A percentile compares a stretch with the other conserved stretches of the same genome.
Conservation (phyloP, 2,888 invertebrate species). For the Sinotaia quadrata region DNA sequence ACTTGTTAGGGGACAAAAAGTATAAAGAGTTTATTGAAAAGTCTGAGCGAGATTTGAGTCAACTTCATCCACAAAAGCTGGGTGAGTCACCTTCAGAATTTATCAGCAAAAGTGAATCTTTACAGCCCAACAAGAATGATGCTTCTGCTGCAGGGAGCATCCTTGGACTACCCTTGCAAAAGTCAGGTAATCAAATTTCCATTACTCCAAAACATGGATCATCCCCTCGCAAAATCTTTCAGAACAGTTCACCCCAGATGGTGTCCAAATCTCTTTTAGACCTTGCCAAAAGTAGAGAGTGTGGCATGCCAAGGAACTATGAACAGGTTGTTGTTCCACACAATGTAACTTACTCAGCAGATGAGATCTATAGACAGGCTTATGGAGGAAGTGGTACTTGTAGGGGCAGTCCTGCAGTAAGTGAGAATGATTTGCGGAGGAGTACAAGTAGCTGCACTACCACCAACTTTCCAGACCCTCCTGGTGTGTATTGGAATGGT, state of each 20-base stretch:
- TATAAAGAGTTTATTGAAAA: conserved; percentile 53
- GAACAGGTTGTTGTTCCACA: conserved; percentile 52
- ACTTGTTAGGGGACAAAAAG: conserved; percentile 49
- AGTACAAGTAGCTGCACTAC: conserved; percentile 1
- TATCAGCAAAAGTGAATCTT: neutral
- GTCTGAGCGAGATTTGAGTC: conserved; percentile 50
- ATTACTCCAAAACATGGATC: neutral
- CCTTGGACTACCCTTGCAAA: conserved; percentile 14
- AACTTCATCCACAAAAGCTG: conserved; percentile 37
- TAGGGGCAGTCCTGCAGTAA: neutral
- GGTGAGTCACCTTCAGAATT: conserved; percentile 6
- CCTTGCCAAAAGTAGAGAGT: conserved; percentile 22
- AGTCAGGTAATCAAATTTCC: neutral
- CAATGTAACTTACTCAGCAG: conserved; percentile 59
- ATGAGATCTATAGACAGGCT: conserved; percentile 64
- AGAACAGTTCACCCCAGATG: conserved; percentile 19
- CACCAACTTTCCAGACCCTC: conserved; percentile 1
- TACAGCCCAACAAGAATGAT: neutral
- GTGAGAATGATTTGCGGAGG: neutral
- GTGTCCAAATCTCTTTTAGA: conserved; percentile 35
- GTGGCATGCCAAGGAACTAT: conserved; percentile 45
- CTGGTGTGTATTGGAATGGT: neutral
- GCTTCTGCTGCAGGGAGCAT: conserved; percentile 27
- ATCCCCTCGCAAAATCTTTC: conserved; percentile 23
- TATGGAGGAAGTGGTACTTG: conserved; percentile 34